These are phyloP conservation scores for Dicerorhinus sumatrensis DNA, from an alignment of 2,113 vertebrate genomes.

Conservation along the genomic window DNA sequence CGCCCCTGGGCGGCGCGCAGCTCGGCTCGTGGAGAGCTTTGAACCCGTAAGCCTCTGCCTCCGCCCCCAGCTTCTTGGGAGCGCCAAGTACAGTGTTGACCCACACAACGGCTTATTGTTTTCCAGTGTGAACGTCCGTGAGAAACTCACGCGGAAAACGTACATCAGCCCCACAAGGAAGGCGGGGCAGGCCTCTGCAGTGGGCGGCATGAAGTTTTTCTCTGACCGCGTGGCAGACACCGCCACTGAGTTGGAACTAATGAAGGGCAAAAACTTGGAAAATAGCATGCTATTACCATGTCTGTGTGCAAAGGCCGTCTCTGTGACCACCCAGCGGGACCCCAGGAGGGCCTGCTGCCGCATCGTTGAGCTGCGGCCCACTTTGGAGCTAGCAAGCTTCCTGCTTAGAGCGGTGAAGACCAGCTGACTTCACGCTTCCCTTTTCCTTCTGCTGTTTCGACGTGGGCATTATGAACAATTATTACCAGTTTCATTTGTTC, in stretches of 20 bases:
- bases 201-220: slow-evolving; percentile 81
- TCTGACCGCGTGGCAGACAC: slow-evolving; percentile 85
- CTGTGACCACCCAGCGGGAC: slow-evolving; percentile 54
- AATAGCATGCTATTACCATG: slow-evolving; percentile 94
- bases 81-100: slow-evolving; percentile 90
- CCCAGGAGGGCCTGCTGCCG: slow-evolving; percentile 94
- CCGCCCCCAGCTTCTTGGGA: slow-evolving; percentile 90
- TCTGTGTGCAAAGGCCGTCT: slow-evolving; percentile 97
- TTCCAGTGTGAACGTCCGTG: slow-evolving; percentile 92
- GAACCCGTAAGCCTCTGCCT: slow-evolving; percentile 95
- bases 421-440: slow-evolving; percentile 71
- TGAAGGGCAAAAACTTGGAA: slow-evolving; percentile 93
- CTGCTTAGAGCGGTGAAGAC: not conserved
- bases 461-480: slow-evolving; percentile 84
- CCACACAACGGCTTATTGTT: slow-evolving; percentile 88
- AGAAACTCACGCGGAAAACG: slow-evolving; percentile 93
- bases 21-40: slow-evolving; percentile 92
- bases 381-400: not conserved
- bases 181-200: slow-evolving; percentile 85
- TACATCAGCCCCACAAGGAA: slow-evolving; percentile 90
- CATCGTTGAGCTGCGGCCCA: slow-evolving; percentile 89
- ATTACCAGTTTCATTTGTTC: slow-evolving; percentile 67
- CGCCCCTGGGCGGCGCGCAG: slow-evolving; percentile 85
- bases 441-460: slow-evolving; percentile 85
- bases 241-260: slow-evolving; percentile 87